These are phyloP conservation scores for Rhinophrynus dorsalis DNA, from an alignment of 2,797 vertebrate species.

Conservation along the genomic window DNA sequence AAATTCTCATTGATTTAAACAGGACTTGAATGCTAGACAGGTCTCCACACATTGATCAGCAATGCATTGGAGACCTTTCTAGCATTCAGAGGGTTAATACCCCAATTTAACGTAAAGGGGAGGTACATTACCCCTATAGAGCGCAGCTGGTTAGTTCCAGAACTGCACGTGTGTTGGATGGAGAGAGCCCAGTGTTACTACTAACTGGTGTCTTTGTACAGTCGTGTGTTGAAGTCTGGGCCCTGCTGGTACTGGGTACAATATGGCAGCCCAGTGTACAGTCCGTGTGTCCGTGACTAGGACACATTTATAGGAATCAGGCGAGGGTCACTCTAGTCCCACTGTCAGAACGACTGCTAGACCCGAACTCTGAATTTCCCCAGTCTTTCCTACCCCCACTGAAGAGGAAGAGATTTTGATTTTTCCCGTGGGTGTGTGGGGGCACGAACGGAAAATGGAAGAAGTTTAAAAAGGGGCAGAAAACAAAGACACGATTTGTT, in stretches of 20 bases:
- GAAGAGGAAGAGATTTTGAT: neutral
- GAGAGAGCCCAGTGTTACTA: too few relatives aligned
- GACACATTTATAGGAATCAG: neutral
- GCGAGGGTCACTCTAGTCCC: neutral
- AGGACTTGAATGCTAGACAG: too few relatives aligned
- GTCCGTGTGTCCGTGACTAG: neutral
- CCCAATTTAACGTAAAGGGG: too few relatives aligned
- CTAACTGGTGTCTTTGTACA: too few relatives aligned
- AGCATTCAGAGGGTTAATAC: too few relatives aligned
- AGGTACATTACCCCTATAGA: too few relatives aligned
- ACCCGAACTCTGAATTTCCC: neutral
- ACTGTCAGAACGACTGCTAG: neutral
- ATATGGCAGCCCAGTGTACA: neutral
- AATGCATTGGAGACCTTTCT: too few relatives aligned
- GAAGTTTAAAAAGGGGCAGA: neutral
- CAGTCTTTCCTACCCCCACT: neutral
- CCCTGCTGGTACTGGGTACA: neutral
- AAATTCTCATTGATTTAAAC: too few relatives aligned
- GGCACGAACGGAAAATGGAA: neutral
- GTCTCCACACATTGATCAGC: too few relatives aligned
- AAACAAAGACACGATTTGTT: neutral
- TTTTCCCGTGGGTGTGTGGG: conserved; percentile 18
- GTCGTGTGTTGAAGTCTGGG: too few relatives aligned
- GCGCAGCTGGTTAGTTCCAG: too few relatives aligned
- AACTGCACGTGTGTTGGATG: too few relatives aligned